Base-by-base conservation (phyloP, 2,888 invertebrate genomes). In the Sphecodes monilicornis region DNA sequence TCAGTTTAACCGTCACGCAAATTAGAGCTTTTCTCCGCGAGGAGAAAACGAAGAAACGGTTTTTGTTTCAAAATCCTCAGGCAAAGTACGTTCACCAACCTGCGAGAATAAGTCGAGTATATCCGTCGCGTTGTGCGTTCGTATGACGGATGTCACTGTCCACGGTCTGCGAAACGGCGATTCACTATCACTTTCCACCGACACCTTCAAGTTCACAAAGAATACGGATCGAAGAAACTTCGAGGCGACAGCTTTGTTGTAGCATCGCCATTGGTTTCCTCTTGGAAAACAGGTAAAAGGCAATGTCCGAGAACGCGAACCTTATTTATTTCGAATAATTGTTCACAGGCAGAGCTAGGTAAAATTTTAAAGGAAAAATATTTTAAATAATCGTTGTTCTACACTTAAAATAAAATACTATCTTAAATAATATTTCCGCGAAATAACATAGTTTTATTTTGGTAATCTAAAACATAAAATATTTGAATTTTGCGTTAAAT, bases 261-360 rank as follows among this genome's bases (percentile, higher is more conserved):
- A 57, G 46, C 50, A 73, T 39, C 26, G 50, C 60, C 46, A 8
- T 54, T 54, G 83, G 50, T 83, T 80, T 74, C 76, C 75, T 76
- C 85, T 76, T 84, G 70, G 54, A 57, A 69, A 22, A 74, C 66
- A 86, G 80, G 84, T 82, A 77, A 87, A 86, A 81, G 84, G 77
- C 79, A 64, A 80, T 73, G 80, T 75, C 73, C 76, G 73, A 82
- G 76, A 78, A 72, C 64, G 8, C 29, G 64, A 18, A 32, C 32
- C 32, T 32, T 32, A 32, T 64, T n/a, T n/a, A 32, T 32, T 64
- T 32, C 64, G 64, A 64, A 64, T 8, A 18, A 32, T 64, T 32
- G 22, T 50, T 22, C 50, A 50, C 16, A 50, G 50, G 18, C n/a
- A n/a, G n/a, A n/a, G n/a, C n/a, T n/a, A n/a, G n/a, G n/a, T n/a